Evolutionary conservation across 1,140 invertebrate species (phyloP), one percentile per base, ranked within the genome.

Genomic region (Hesperophylax magnus): DNA sequence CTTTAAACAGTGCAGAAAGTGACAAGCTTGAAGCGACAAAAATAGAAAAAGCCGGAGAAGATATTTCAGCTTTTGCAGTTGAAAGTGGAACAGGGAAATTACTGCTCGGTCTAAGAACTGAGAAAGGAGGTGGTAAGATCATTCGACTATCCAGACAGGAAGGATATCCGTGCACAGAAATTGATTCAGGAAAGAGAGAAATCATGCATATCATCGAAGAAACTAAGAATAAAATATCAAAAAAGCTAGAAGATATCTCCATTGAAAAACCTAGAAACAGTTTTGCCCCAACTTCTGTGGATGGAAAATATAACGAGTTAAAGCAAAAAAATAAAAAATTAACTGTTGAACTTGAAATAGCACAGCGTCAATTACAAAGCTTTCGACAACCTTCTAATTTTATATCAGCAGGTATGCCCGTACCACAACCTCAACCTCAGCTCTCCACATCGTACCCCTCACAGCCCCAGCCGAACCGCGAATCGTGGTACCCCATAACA

Each of bases 141-240:
- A 54, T 78, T 11, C 34, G 77, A 34, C 61, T 78, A 3, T 67
- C 27, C 14, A 20, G 47, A 24, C 77, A 53, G 56, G 56, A 67
- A 15, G 60, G 15, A 20, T n/a, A 78, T 31, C 77, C 77, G n/a
- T 78, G 77, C 61, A 54, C 77, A 7, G 24, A 39, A 6, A 78
- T 1, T 14, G 39, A 65, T 9, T 20, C 11, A 8, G 31, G 60
- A 34, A 78, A 69, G 15, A 39, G 1, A 3, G 18, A 61, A 11
- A 78, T 78, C 17, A 47, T 22, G 18, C 20, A 78, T 22, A 15
- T 78, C n/a, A 78, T 78, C 4, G 24, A 78, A 31, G 77, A 78
- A 65, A 54, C 61, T 11, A n/a, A 54, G 24, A 18, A 20, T n/a
- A 78, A 78, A 31, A 7, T 77, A 14, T 9, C 52, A 17, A 72